These are phyloP conservation scores for Acanthochromis polyacanthus DNA, from an alignment of 2,113 vertebrate genomes.

Conservation along the genomic window DNA sequence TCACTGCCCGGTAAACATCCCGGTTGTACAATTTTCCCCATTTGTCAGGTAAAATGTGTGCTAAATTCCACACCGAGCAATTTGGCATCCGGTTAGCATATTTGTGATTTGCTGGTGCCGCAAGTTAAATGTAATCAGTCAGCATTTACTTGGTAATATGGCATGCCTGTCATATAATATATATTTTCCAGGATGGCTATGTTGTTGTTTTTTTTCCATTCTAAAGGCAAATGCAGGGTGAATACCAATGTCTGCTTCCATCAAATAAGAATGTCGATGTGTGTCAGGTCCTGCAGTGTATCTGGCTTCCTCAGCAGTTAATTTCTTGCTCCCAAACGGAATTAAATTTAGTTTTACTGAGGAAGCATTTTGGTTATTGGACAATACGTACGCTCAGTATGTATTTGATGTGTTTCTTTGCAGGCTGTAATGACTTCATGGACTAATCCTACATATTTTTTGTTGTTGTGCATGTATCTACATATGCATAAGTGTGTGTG, in stretches of 20 bases:
- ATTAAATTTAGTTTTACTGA: constrained; percentile 24
- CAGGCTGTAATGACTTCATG: constrained; percentile 1
- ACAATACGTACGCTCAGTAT: background rate
- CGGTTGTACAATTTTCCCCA: constrained; percentile 14
- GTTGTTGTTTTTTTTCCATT: constrained; percentile 31
- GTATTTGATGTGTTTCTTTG: constrained; percentile 1
- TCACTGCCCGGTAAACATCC: constrained; percentile 33
- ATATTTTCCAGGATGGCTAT: constrained; percentile 38
- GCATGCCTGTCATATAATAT: constrained; percentile 63
- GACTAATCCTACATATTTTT: constrained; percentile 12
- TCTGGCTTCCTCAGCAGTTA: constrained; percentile 50
- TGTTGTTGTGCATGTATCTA: background rate
- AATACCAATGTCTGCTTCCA: constrained; percentile 71
- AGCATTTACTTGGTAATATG: constrained; percentile 72
- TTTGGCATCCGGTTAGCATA: constrained; percentile 74
- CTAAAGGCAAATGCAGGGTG: constrained; percentile 54
- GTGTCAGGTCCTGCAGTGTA: constrained; percentile 38
- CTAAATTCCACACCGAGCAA: constrained; percentile 62
- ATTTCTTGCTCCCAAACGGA: background rate
- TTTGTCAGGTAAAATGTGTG: constrained; percentile 50
- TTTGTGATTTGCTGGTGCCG: constrained; percentile 66
- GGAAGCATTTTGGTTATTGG: constrained; percentile 22
- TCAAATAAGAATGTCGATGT: constrained; percentile 65
- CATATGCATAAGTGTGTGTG: background rate
- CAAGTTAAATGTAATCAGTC: constrained; percentile 79